A percentile compares a stretch with the other conserved stretches of the same genome.
Evolutionary conservation across 2,888 invertebrate species (phyloP).

Genomic region (Patella depressa): DNA sequence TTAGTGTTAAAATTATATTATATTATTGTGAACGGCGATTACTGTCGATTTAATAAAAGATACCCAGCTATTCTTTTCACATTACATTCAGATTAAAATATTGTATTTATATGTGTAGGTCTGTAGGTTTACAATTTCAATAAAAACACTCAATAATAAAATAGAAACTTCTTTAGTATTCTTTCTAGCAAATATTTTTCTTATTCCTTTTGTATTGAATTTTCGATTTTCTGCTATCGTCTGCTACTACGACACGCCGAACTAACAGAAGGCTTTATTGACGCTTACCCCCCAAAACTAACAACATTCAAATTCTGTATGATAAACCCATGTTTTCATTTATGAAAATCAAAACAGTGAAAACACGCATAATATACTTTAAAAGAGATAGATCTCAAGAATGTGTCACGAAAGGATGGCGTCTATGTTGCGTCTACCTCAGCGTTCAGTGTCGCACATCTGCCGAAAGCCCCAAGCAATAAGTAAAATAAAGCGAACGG

Average conservation of each 20-base stretch:
- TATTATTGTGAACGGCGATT: no score
- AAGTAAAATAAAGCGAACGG: neutral
- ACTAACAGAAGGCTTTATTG: neutral
- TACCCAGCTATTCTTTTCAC: no score
- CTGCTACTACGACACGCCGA: neutral
- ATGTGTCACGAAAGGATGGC: no score
- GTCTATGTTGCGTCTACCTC: neutral
- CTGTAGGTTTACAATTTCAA: neutral
- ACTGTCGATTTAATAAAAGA: no score
- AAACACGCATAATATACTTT: neutral
- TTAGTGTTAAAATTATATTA: no score
- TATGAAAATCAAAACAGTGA: conserved; percentile 5
- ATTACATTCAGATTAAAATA: no score
- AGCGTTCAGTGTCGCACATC: neutral
- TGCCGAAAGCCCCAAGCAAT: conserved; percentile 2
- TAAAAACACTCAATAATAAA: conserved; percentile 4
- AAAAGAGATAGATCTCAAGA: neutral
- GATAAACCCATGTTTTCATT: conserved; percentile 6
- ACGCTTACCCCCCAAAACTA: neutral
- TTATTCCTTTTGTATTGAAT: neutral
- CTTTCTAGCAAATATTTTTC: neutral
- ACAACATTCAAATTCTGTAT: neutral
- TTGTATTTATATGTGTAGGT: neutral
- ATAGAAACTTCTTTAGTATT: neutral
- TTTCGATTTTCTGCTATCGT: conserved; percentile 6